Evolutionary conservation across 2,888 invertebrate species (phyloP).

Genomic region (Laspeyria flexula): DNA sequence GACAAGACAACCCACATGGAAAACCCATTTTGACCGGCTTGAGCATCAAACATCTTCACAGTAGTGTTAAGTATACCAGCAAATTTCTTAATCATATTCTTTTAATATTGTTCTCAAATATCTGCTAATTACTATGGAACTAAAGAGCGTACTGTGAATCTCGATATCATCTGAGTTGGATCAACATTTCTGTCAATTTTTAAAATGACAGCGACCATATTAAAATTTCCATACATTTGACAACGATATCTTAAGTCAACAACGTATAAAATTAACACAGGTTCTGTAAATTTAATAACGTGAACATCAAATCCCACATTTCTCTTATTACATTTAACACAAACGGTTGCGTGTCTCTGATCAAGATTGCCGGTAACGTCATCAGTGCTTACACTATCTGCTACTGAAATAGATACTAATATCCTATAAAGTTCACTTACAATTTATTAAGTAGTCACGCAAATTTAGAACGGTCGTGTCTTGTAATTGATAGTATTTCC

Average conservation of each 20-base stretch:
- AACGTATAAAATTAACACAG: neutral
- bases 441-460: slow-evolving; percentile 46
- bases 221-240: neutral
- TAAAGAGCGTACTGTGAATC: no score
- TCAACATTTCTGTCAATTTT: no score
- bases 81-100: no score
- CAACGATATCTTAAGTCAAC: neutral
- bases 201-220: no score
- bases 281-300: neutral
- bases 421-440: slow-evolving; percentile 21
- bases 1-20: no score
- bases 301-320: slow-evolving; percentile 12
- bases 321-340: slow-evolving; percentile 16
- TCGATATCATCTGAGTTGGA: no score
- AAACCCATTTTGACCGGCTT: no score
- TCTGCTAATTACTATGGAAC: no score
- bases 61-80: no score
- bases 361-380: slow-evolving; percentile 32
- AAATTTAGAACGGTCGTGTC: slow-evolving; percentile 29
- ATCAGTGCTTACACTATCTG: slow-evolving; percentile 25
- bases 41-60: no score
- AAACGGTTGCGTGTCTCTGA: slow-evolving; percentile 36
- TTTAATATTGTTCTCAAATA: no score
- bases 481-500: slow-evolving; percentile 29
- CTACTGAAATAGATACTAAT: slow-evolving; percentile 41